A percentile compares a stretch with the other conserved stretches of the same genome.
Conservation (phyloP, 2,797 vertebrate genomes). For the Myotis myotis region DNA sequence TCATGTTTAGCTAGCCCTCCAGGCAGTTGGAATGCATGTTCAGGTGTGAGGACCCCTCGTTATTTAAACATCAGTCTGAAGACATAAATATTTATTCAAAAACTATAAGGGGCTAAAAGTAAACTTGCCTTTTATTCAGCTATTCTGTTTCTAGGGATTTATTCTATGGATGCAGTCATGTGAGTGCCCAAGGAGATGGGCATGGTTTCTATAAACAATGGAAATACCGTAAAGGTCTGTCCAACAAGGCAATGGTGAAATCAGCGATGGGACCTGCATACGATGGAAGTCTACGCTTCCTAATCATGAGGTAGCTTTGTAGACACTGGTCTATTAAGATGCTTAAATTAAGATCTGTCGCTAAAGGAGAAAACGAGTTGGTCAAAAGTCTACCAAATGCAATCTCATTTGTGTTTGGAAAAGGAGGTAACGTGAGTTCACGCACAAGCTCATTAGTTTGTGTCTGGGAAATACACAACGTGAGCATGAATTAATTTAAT, state of each 20-base stretch:
- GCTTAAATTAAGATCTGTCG: no score
- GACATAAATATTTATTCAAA: not conserved
- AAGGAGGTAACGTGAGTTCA: no score
- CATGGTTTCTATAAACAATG: not conserved
- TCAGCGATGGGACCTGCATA: fast-evolving
- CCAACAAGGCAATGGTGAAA: fast-evolving
- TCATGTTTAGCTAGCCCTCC: fast-evolving
- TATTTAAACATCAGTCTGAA: not conserved
- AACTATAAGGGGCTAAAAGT: not conserved
- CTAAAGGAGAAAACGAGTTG: not conserved
- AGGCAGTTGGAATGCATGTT: fast-evolving
- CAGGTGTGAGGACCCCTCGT: fast-evolving
- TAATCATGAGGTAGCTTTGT: not conserved
- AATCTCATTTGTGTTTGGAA: no score
- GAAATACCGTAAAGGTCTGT: not conserved
- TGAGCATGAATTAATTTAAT: no score
- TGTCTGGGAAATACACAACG: not conserved
- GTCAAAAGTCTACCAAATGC: not conserved
- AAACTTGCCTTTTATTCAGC: not conserved
- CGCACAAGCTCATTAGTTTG: not conserved
- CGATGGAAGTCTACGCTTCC: fast-evolving
- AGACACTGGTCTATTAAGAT: no score
- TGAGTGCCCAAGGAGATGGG: not conserved
- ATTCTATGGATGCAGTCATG: not conserved
- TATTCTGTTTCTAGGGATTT: not conserved